Conservation (phyloP, 2,888 invertebrate genomes). For the Aspidiotus rigidus region DNA sequence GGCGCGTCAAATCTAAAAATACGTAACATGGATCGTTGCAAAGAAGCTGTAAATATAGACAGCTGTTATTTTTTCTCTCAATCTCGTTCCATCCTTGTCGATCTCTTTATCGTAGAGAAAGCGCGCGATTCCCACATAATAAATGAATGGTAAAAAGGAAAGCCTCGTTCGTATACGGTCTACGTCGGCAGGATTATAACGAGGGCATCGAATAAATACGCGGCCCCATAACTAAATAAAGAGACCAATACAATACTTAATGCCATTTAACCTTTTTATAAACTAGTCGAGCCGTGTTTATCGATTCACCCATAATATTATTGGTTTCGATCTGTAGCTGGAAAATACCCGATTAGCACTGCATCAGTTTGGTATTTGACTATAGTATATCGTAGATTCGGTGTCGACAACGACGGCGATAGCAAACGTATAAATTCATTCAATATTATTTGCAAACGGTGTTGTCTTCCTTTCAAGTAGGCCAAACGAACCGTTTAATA, state of each 20-base stretch:
- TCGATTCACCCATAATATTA: conserved; percentile 19
- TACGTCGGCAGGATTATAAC: conserved; percentile 1
- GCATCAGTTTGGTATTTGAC: too few relatives aligned
- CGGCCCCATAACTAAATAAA: conserved; percentile 17
- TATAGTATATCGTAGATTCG: too few relatives aligned
- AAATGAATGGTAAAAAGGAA: conserved; percentile 9
- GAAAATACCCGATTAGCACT: conserved; percentile 11
- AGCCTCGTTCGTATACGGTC: not conserved
- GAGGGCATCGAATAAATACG: conserved; percentile 7
- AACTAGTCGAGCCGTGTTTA: conserved; percentile 15
- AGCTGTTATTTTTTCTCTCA: conserved; percentile 11
- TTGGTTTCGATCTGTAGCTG: conserved; percentile 8
- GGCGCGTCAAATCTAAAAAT: not conserved
- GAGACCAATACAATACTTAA: conserved; percentile 24
- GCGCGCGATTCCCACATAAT: not conserved
- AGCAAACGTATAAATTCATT: too few relatives aligned
- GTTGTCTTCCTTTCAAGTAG: not conserved
- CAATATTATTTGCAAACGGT: too few relatives aligned
- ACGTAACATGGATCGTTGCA: not conserved
- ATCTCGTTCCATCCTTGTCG: not conserved
- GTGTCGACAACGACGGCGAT: not conserved
- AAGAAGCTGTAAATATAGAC: conserved; percentile 5
- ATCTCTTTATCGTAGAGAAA: not conserved
- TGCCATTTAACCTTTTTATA: conserved; percentile 23
- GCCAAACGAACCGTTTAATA: conserved; percentile 9